Conservation (phyloP, 1,140 invertebrate species). For the Pogonomyrmex barbatus region DNA sequence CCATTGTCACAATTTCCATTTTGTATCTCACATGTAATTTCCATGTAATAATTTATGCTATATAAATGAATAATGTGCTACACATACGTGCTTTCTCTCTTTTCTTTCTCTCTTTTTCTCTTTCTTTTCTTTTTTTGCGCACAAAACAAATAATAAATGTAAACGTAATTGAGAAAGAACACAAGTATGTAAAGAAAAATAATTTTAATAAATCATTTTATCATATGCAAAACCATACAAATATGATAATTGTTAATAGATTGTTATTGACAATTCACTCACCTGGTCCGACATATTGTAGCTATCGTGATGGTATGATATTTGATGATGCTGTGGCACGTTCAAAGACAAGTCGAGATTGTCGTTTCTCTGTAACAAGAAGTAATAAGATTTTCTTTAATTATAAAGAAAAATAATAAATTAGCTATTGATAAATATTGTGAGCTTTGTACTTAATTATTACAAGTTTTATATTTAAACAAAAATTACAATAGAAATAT, state of each 20-base stretch:
- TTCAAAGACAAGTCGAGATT: conserved; percentile 90
- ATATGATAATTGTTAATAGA: not conserved
- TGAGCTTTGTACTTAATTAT: too few species aligned
- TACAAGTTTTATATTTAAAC: not conserved
- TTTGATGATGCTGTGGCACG: conserved; percentile 88
- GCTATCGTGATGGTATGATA: conserved; percentile 87
- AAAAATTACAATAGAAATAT: not conserved
- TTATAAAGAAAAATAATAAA: not conserved
- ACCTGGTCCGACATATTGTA: conserved; percentile 93
- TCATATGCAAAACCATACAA: not conserved
- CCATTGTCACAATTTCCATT: conserved; percentile 11
- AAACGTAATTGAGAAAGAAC: not conserved
- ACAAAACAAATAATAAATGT: too few species aligned
- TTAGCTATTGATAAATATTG: not conserved
- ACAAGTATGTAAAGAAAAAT: not conserved
- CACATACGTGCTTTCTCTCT: not conserved
- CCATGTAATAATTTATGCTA: not conserved
- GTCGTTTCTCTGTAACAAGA: conserved; percentile 91
- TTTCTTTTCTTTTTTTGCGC: too few species aligned
- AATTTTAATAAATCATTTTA: not conserved
- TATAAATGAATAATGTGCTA: too few species aligned
- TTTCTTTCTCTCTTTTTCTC: too few species aligned
- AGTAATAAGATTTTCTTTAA: conserved; percentile 70
- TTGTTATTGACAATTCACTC: conserved; percentile 68
- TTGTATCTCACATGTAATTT: not conserved